Evolutionary conservation across 1,140 invertebrate genomes (phyloP), one percentile per base, ranked within the genome.

Genomic region (Drosophila mojavensis): DNA sequence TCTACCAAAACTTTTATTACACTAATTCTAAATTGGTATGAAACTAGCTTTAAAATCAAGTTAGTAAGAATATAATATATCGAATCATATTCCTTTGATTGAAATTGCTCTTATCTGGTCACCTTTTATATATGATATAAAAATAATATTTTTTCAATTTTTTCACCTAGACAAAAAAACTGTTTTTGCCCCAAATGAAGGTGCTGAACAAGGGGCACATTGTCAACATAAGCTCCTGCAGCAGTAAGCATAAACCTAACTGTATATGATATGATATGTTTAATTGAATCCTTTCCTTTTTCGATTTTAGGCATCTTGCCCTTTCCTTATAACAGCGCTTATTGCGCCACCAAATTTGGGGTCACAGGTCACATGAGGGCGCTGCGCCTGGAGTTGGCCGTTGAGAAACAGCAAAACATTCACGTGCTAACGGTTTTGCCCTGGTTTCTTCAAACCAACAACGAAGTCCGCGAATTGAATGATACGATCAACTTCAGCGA

Each of bases 181-280:
- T 94, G 0, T 95, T 95, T 92, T 89, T 98, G 48, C 96, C 96
- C 13, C 94, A 94, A 20, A 98, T 98, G 98, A 97, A 98, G 93
- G 93, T 96, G 63, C 93, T 94, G 33, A 95, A 97, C 82, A 94
- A 94, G 50, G 97, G 97, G 0, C 97, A 98, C 71, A 94, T 98
- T 39, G 96, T 98, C 0, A 97, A 95, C 2, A 95, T 98, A 24
- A 95, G 97, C 0, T 97, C 96, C 43, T 93, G 96, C 15, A 97
- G 97, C 28, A 97, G 97, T 89, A 28, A 64, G 60, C 41, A 1
- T 45, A 7, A 17, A 9, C 33, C 7, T 33, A 9, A n/a, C 24
- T 10, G 10, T 17, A 6, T 43, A 4, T 24, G 3, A 24, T 24
- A 3, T 20, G n/a, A 54, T 13, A 36, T 39, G 11, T 13, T 11